Evolutionary conservation across 1,140 invertebrate genomes (phyloP), one percentile per base, ranked within the genome.

Genomic region (Drosophila willistoni): DNA sequence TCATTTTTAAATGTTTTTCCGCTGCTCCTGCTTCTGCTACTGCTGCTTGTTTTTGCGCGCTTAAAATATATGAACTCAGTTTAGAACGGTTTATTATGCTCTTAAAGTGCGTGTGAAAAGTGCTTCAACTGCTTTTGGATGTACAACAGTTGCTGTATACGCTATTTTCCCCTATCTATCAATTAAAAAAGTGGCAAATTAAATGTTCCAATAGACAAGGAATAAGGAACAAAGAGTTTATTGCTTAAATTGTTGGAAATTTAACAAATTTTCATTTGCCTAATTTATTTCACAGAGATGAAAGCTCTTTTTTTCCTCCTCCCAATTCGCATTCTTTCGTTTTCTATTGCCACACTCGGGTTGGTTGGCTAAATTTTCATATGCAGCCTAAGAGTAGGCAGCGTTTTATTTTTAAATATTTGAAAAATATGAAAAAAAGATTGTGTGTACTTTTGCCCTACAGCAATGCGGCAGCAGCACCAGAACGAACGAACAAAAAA

Each of bases 171-270:
- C 9, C 44, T 3, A n/a, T n/a, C 7, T 9, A 51, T 22, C 44
- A 51, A 51, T 51, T 64, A 65, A 57, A 81, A 60, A 71, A 84
- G 71, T 75, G 73, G 64, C 63, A 71, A 84, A 89, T 84, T 78
- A 89, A 89, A 89, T 84, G 73, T 78, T 84, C 80, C 68, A 84
- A 80, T 89, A 84, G 80, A 39, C 36, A 13, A 3, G 36, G 9
- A 89, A 59, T 73, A 68, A 39, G 42, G 44, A 13, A 64, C 54
- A 61, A 13, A 67, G 54, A 67, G 77, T 84, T 81, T 84, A 85
- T 55, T 73, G 64, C 77, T 85, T 71, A 80, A 79, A 79, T 80
- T 67, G 42, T 80, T 77, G 76, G 74, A 71, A 80, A 80, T 81
- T 79, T 59, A 68, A 56, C 61, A n/a, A 65, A 39, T 70, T 68